phyloP scores from a whole-genome alignment of 2,888 invertebrate species.

The Acronicta leporina region DNA sequence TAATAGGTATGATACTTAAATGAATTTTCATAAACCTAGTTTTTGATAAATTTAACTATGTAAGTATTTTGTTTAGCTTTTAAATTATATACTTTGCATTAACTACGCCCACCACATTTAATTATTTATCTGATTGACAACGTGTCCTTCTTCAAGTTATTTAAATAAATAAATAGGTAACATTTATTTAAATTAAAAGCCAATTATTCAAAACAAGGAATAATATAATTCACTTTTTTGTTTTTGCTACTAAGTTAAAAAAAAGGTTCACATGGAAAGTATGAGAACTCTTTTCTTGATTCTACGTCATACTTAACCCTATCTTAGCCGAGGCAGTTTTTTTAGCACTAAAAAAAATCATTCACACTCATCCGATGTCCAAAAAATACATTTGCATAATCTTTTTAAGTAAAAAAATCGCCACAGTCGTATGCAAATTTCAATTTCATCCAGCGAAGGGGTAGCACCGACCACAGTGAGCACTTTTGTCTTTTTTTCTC shows the following conservation, averaged over 20 bases:
- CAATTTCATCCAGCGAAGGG: conserved; percentile 71
- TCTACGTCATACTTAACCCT: conserved; percentile 54
- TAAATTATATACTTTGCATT: too few species aligned
- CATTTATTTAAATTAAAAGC: background rate
- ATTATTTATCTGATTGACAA: too few species aligned
- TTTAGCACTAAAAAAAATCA: conserved; percentile 69
- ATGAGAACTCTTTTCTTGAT: conserved; percentile 60
- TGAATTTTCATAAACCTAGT: too few species aligned
- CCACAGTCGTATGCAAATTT: conserved; percentile 84
- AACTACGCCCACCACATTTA: too few species aligned
- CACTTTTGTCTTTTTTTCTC: conserved; percentile 64
- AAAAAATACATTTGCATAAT: conserved; percentile 87
- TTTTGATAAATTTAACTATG: too few species aligned
- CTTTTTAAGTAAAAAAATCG: conserved; percentile 81
- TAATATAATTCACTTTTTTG: conserved; percentile 6
- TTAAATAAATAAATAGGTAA: too few species aligned
- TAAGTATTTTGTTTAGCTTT: too few species aligned
- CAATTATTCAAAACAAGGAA: conserved; percentile 18
- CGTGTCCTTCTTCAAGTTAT: too few species aligned
- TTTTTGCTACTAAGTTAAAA: conserved; percentile 19
- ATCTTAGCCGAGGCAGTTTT: conserved; percentile 55
- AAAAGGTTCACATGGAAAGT: conserved; percentile 37
- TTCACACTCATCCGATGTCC: conserved; percentile 74
- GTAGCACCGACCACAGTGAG: conserved; percentile 68
- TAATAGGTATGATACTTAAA: too few species aligned